A percentile compares a stretch with the other conserved stretches of the same genome.
Conservation (phyloP, 2,888 invertebrate genomes). For the Lepidocyrtoides sp. region DNA sequence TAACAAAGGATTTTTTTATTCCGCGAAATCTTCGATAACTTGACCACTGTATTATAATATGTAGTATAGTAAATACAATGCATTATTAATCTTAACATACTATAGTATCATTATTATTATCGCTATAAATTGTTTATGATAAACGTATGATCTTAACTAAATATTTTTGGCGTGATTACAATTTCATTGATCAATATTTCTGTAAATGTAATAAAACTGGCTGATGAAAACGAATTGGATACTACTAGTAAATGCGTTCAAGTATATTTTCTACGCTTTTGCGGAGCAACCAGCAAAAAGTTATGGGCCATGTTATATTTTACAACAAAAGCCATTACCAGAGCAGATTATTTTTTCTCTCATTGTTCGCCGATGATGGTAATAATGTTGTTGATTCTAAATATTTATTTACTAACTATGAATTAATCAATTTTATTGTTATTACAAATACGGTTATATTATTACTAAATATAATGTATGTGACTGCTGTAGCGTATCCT, state of each 20-base stretch:
- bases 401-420: conserved; percentile 1
- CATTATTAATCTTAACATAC: conserved; percentile 33
- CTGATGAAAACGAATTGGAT: conserved; percentile 60
- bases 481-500: conserved; percentile 9
- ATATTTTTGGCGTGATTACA: conserved; percentile 68
- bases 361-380: background rate
- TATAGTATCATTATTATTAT: background rate
- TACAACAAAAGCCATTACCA: conserved; percentile 47
- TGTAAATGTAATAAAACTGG: conserved; percentile 69
- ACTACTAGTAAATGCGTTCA: conserved; percentile 50
- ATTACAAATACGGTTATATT: conserved; percentile 20
- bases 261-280: conserved; percentile 35
- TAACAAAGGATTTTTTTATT: conserved; percentile 76
- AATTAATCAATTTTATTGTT: background rate
- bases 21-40: conserved; percentile 71
- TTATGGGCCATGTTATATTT: conserved; percentile 31
- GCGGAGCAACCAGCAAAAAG: conserved; percentile 60
- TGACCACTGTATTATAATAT: conserved; percentile 34
- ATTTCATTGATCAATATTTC: conserved; percentile 54
- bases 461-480: too few relatives aligned
- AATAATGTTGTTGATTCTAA: background rate
- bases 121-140: conserved; percentile 15
- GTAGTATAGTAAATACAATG: conserved; percentile 43
- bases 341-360: conserved; percentile 44
- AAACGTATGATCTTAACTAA: conserved; percentile 48